Conservation (phyloP, 92 coral and sea anemone species). For the Ricordea florida region DNA sequence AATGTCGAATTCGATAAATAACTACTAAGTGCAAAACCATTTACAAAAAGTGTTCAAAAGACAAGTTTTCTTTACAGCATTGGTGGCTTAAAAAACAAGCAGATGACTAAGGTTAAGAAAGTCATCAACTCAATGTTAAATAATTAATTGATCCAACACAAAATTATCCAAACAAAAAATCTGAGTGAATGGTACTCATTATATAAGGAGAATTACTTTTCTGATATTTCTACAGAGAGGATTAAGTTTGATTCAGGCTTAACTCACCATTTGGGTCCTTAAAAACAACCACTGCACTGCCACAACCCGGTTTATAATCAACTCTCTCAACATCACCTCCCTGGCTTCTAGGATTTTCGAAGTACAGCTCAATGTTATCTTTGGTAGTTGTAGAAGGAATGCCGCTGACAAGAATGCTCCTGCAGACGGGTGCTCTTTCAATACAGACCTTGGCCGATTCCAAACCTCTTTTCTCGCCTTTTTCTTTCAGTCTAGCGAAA, state of each 20-base stretch:
- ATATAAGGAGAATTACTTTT: not conserved
- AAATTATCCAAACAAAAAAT: too few species aligned
- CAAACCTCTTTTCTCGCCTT: constrained; percentile 47
- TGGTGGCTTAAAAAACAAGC: too few species aligned
- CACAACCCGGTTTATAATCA: constrained; percentile 29
- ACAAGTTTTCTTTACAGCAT: too few species aligned
- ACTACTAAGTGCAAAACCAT: too few species aligned
- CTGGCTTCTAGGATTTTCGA: constrained; percentile 60
- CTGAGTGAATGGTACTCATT: too few species aligned
- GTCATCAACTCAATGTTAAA: too few species aligned
- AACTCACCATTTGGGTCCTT: constrained; percentile 57
- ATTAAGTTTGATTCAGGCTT: not conserved
- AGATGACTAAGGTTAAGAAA: too few species aligned
- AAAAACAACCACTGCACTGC: constrained; percentile 70
- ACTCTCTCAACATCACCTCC: constrained; percentile 68
- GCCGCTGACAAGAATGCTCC: constrained; percentile 71
- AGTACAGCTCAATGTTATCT: constrained; percentile 69
- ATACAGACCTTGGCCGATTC: constrained; percentile 52
- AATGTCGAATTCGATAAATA: too few species aligned
- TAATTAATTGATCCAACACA: too few species aligned
- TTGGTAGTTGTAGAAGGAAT: constrained; percentile 59
- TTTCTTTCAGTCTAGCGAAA: constrained; percentile 54
- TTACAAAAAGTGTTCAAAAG: too few species aligned
- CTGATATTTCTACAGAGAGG: too few species aligned
- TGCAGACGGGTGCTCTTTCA: constrained; percentile 47